Evolutionary conservation across 2,113 vertebrate species (phyloP), one percentile per base, ranked within the genome.

Genomic region (Pleuronectes platessa): DNA sequence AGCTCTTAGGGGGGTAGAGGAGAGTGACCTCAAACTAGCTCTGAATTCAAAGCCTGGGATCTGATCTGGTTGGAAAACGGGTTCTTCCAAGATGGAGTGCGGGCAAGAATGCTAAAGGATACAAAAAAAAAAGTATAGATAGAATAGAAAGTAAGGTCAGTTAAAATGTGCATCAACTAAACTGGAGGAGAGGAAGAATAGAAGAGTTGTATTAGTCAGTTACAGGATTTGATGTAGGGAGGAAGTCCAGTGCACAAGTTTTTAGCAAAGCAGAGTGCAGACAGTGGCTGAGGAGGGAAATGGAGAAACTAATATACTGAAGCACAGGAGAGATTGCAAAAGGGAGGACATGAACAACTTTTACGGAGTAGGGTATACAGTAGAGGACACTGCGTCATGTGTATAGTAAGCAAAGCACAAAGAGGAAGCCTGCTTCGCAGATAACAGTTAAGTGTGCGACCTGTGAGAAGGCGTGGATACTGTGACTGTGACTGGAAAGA

Each of bases 11-110:
- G 59, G 72, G 59, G 35, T 37, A 37, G 35, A 42, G 31, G 56
- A 49, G 37, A 55, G 63, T 80, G 75, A 76, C 78, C 74, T 79
- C 49, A 82, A 71, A 81, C 84, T 80, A 78, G 76, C 71, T 54
- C 61, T 54, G 58, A 81, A 77, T 77, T 64, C 56, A 56, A 61
- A 20, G 37, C 45, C 58, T 64, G 12, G 67, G 3, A 61, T 72
- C 31, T 80, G 63, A 78, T 72, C 26, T 76, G 66, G 56, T 79
- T 73, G 45, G 23, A 54, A 77, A 76, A 53, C 53, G 56, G 1
- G 65, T 17, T 8, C 60, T 69, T 75, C 61, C 13, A n/a, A 67
- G 74, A 60, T 27, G 64, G 23, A 70, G n/a, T 15, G 15, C 27
- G 17, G 49, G 0, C 55, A 26, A 27, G 20, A 70, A 77, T 64